Conservation (phyloP, 2,888 invertebrate genomes). For the Mythimna pallens region DNA sequence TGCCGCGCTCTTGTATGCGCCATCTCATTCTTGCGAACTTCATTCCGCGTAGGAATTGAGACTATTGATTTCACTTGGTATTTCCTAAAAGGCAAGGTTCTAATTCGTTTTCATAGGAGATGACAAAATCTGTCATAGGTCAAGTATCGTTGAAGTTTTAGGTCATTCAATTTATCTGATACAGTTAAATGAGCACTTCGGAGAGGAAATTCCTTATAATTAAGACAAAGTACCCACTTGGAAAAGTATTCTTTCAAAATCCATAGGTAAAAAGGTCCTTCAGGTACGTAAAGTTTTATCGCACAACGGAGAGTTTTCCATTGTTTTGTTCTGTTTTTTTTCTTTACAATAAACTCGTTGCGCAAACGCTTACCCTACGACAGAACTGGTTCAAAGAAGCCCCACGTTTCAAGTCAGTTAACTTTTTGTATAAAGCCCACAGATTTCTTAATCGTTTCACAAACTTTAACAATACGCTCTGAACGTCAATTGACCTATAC, state of each 20-base stretch:
- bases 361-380: conserved; percentile 56
- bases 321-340: conserved; percentile 21
- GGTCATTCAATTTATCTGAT: background rate
- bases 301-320: conserved; percentile 26
- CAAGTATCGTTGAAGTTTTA: background rate
- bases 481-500: conserved; percentile 62
- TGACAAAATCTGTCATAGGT: background rate
- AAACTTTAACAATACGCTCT: conserved; percentile 66
- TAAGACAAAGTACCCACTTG: background rate
- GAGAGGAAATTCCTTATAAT: background rate
- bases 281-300: conserved; percentile 34
- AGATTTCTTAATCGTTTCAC: conserved; percentile 58
- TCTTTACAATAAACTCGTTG: conserved; percentile 52
- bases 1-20: conserved; percentile 68
- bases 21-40: conserved; percentile 73
- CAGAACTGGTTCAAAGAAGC: conserved; percentile 63
- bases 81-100: conserved; percentile 41
- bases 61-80: conserved; percentile 70
- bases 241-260: conserved; percentile 16
- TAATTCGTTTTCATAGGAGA: background rate
- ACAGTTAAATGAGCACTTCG: background rate
- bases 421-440: conserved; percentile 55
- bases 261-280: no score
- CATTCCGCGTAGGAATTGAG: conserved; percentile 61
- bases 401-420: conserved; percentile 51